Evolutionary conservation across 2,113 vertebrate genomes (phyloP).

Genomic region (Vulpes ferrilata): DNA sequence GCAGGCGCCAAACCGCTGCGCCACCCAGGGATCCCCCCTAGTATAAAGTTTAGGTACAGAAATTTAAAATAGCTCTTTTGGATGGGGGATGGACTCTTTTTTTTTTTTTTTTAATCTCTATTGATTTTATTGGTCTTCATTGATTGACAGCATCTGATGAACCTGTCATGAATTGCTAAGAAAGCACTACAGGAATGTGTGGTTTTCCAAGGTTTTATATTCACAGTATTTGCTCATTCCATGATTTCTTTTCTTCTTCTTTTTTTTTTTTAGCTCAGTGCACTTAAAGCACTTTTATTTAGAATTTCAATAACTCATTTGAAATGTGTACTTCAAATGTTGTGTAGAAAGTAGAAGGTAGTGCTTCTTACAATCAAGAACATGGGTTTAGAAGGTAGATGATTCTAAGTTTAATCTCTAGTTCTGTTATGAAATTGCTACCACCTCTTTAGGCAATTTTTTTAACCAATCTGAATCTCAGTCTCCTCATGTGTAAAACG

Average conservation of each 20-base stretch:
- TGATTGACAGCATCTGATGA: conserved; percentile 81
- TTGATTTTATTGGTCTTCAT: conserved; percentile 88
- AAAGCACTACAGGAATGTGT: conserved; percentile 84
- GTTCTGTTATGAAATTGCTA: neutral
- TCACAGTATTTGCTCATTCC: conserved; percentile 72
- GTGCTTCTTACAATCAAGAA: neutral
- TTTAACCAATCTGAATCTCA: neutral
- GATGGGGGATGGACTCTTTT: conserved; percentile 80
- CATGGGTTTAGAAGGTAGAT: neutral
- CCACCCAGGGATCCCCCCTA: too few species aligned
- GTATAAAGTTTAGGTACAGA: conserved; percentile 59
- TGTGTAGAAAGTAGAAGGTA: neutral
- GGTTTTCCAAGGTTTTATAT: conserved; percentile 80
- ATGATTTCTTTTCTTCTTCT: neutral
- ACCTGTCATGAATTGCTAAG: conserved; percentile 84
- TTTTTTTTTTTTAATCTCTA: conserved; percentile 88
- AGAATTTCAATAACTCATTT: conserved; percentile 17
- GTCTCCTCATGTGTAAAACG: neutral
- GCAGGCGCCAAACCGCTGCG: too few species aligned
- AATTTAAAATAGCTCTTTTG: conserved; percentile 80
- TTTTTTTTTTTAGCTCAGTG: conserved; percentile 32
- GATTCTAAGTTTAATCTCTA: neutral
- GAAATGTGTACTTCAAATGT: neutral
- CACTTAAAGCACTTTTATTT: neutral
- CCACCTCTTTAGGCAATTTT: neutral